Evolutionary conservation across 2,888 invertebrate genomes (phyloP).

Genomic region (Dorcus parallelipipedus): DNA sequence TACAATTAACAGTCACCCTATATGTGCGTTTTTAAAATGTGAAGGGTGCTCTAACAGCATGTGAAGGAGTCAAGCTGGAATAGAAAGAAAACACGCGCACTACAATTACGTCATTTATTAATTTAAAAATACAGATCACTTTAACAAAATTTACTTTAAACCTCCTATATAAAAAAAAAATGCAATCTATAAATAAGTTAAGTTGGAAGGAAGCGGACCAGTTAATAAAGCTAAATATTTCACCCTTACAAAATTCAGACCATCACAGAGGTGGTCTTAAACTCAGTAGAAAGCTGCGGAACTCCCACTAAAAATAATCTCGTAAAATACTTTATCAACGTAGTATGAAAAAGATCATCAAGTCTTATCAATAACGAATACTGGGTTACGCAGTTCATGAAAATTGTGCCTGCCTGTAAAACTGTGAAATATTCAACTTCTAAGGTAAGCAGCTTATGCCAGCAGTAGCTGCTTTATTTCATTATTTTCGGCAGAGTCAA

Average conservation of each 20-base stretch:
- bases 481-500: conserved; percentile 86
- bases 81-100: no score
- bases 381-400: not conserved
- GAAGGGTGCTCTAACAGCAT: no score
- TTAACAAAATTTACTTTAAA: conserved; percentile 13
- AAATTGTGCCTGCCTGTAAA: no score
- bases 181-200: conserved; percentile 14
- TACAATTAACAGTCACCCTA: no score
- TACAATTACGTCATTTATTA: conserved; percentile 8
- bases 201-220: conserved; percentile 1
- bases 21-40: no score
- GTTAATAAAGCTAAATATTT: conserved; percentile 9
- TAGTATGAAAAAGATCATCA: not conserved
- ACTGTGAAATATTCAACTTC: conserved; percentile 8
- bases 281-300: not conserved
- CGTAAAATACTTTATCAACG: not conserved
- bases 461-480: conserved; percentile 78
- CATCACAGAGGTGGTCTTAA: not conserved
- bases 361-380: not conserved
- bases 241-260: not conserved
- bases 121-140: conserved; percentile 13
- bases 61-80: no score
- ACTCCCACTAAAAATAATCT: not conserved
- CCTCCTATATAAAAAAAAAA: conserved; percentile 11
- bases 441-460: conserved; percentile 15